phyloP scores from a whole-genome alignment of 2,888 invertebrate species.

The Lasioglossum malachurum region DNA sequence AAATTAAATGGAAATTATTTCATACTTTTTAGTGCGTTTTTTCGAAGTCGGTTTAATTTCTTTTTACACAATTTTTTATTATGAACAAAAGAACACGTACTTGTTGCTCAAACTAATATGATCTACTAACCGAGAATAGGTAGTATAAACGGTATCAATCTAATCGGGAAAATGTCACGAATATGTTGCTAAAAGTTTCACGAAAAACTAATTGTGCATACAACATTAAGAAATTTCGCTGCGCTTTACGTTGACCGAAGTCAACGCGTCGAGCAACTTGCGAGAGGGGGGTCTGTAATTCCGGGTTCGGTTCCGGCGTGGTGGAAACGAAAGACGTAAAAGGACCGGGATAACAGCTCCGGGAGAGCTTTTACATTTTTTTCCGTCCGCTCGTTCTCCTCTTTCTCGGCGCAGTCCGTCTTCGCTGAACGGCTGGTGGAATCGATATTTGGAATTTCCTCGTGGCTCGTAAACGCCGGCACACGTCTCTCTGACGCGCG shows the following conservation, averaged over 20 bases:
- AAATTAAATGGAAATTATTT: too few relatives aligned
- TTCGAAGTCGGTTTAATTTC: too few relatives aligned
- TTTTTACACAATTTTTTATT: too few relatives aligned
- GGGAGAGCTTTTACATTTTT: slow-evolving; percentile 11
- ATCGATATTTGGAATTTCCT: slow-evolving; percentile 41
- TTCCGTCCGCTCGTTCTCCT: neutral
- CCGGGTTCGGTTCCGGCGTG: neutral
- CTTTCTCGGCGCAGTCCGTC: neutral
- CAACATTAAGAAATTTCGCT: too few relatives aligned
- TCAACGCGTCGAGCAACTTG: neutral
- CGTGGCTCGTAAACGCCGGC: slow-evolving; percentile 39
- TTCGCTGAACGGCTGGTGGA: neutral
- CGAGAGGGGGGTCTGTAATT: neutral
- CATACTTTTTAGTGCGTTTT: too few relatives aligned
- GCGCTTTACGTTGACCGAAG: neutral
- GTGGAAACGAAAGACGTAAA: neutral
- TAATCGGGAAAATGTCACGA: too few relatives aligned
- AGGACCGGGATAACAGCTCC: slow-evolving; percentile 1
- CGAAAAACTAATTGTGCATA: too few relatives aligned
- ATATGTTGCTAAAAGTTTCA: too few relatives aligned
- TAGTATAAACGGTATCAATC: too few relatives aligned
- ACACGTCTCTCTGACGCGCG: slow-evolving; percentile 12
- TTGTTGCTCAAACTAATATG: too few relatives aligned
- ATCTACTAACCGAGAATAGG: too few relatives aligned
- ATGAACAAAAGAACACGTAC: too few relatives aligned